A percentile compares a stretch with the other conserved stretches of the same genome.
Conservation (phyloP, 2,113 vertebrate genomes). For the Tonatia bakeri region DNA sequence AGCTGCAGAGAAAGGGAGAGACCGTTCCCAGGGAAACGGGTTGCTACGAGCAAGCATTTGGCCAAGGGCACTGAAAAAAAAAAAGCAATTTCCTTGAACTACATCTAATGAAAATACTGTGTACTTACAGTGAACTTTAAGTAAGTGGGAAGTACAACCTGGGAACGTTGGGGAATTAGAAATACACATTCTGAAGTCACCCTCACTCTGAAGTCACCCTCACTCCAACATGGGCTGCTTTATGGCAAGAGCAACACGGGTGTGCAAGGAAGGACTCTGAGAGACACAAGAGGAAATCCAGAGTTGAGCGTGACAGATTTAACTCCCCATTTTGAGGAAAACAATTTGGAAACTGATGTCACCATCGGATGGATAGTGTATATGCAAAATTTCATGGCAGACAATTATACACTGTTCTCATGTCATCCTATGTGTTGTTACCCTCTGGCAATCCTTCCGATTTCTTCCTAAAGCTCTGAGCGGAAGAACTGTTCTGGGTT, state of each 20-base stretch:
- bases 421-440: not conserved
- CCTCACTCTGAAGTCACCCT: not conserved
- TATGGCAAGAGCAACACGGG: not conserved
- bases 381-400: not conserved
- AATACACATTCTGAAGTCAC: not conserved
- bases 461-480: not conserved
- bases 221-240: not conserved
- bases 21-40: not conserved
- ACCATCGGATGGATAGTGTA: not conserved
- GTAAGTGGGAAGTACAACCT: not conserved
- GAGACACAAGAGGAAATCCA: not conserved
- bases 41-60: conserved; percentile 29
- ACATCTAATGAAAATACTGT: conserved; percentile 37
- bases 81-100: conserved; percentile 39
- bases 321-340: not conserved
- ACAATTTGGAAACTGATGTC: not conserved
- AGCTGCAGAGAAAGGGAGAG: not conserved
- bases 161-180: not conserved
- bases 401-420: not conserved
- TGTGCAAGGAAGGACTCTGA: not conserved
- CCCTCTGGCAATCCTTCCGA: not conserved
- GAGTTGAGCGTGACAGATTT: not conserved
- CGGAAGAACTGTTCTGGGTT: not conserved
- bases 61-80: not conserved
- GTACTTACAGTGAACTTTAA: not conserved